These are phyloP conservation scores for Vesta saturnalis DNA, from an alignment of 2,888 invertebrate species.

Conservation along the genomic window DNA sequence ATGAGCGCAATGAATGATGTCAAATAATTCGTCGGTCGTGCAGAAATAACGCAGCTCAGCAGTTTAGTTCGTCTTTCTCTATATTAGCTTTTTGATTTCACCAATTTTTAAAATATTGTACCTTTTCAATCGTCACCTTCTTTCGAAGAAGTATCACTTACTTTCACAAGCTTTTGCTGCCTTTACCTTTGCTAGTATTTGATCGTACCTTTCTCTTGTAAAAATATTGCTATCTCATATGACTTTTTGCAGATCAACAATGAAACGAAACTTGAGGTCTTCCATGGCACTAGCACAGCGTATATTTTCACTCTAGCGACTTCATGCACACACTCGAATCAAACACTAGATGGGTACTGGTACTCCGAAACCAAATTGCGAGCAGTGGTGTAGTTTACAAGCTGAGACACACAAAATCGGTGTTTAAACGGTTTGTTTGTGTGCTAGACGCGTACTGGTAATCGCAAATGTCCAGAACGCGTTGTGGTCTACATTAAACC, in stretches of 20 bases:
- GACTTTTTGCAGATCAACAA: neutral
- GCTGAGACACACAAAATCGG: neutral
- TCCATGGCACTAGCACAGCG: neutral
- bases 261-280: neutral
- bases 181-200: neutral
- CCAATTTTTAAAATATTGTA: neutral
- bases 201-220: neutral
- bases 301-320: neutral
- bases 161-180: neutral
- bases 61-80: neutral
- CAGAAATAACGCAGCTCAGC: no score
- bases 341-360: neutral
- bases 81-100: neutral
- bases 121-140: neutral
- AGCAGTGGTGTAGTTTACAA: neutral
- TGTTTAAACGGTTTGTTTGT: neutral
- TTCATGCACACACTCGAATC: neutral
- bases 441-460: neutral
- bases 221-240: neutral
- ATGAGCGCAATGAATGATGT: neutral
- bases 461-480: neutral
- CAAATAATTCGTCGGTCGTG: no score
- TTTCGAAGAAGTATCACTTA: neutral
- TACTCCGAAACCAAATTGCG: no score
- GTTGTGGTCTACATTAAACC: neutral